Evolutionary conservation across 2,797 vertebrate species (phyloP).

Genomic region (Microctenopoma stevenorrisi): DNA sequence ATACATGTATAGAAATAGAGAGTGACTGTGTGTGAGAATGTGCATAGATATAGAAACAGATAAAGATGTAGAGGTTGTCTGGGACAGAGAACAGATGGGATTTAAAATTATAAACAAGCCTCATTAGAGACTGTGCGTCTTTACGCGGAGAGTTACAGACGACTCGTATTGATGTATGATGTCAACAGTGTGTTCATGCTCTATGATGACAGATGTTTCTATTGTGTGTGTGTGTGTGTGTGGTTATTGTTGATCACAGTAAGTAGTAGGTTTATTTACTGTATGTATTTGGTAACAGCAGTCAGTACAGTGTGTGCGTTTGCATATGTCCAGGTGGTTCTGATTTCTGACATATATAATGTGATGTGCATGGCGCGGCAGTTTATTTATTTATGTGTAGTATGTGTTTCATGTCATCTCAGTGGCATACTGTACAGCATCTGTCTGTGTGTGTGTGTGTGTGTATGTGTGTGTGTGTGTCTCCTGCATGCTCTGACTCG

Average conservation of each 20-base stretch:
- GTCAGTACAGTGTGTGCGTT: background rate
- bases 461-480: constrained; percentile 25
- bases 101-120: constrained; percentile 36
- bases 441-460: constrained; percentile 14
- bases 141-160: constrained; percentile 6
- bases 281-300: constrained; percentile 26
- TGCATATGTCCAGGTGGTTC: background rate
- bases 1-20: constrained; percentile 5
- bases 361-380: constrained; percentile 2
- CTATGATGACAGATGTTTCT: constrained; percentile 25
- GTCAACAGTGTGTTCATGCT: constrained; percentile 5
- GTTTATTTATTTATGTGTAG: constrained; percentile 14
- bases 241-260: constrained; percentile 11
- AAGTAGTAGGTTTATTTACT: constrained; percentile 1
- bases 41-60: background rate
- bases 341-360: background rate
- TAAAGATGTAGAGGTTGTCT: constrained; percentile 23
- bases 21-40: background rate
- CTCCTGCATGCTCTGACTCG: constrained; percentile 16
- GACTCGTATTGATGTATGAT: constrained; percentile 27
- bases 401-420: constrained; percentile 26
- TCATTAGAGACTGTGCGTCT: constrained; percentile 22
- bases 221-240: background rate
- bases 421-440: constrained; percentile 14
- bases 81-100: constrained; percentile 47